Conservation (phyloP, 2,797 vertebrate species). For the Pagetopsis macropterus region DNA sequence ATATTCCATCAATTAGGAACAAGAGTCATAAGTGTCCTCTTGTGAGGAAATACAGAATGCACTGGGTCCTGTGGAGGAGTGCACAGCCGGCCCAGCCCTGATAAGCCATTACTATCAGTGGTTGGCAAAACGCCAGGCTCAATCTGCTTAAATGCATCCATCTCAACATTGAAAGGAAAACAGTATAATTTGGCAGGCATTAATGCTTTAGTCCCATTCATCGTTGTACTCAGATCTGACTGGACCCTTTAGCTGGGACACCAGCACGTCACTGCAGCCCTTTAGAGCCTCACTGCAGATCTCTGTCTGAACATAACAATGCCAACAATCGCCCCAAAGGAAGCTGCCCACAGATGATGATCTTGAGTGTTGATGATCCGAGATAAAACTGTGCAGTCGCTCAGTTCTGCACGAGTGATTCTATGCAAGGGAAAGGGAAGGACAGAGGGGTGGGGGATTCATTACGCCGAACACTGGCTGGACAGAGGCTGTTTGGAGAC, state of each 20-base stretch:
- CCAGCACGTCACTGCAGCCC: slow-evolving; percentile 24
- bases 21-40: slow-evolving; percentile 32
- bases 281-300: slow-evolving; percentile 35
- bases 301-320: slow-evolving; percentile 45
- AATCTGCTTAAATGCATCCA: slow-evolving; percentile 55
- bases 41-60: slow-evolving; percentile 40
- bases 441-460: slow-evolving; percentile 36
- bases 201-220: slow-evolving; percentile 35
- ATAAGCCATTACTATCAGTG: slow-evolving; percentile 58
- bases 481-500: slow-evolving; percentile 39
- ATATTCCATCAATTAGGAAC: slow-evolving; percentile 46
- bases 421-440: slow-evolving; percentile 24
- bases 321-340: slow-evolving; percentile 57
- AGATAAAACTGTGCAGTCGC: slow-evolving; percentile 71
- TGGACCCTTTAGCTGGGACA: slow-evolving; percentile 44
- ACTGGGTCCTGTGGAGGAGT: slow-evolving; percentile 40
- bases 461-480: slow-evolving; percentile 44
- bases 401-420: slow-evolving; percentile 70
- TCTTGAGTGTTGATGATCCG: slow-evolving; percentile 73
- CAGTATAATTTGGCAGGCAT: slow-evolving; percentile 26
- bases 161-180: slow-evolving; percentile 38
- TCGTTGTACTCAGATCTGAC: slow-evolving; percentile 37
- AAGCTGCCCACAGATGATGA: slow-evolving; percentile 75
- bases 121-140: slow-evolving; percentile 45
- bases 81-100: slow-evolving; percentile 56